Conservation (phyloP, 2,797 vertebrate species). For the Rhinophrynus dorsalis region DNA sequence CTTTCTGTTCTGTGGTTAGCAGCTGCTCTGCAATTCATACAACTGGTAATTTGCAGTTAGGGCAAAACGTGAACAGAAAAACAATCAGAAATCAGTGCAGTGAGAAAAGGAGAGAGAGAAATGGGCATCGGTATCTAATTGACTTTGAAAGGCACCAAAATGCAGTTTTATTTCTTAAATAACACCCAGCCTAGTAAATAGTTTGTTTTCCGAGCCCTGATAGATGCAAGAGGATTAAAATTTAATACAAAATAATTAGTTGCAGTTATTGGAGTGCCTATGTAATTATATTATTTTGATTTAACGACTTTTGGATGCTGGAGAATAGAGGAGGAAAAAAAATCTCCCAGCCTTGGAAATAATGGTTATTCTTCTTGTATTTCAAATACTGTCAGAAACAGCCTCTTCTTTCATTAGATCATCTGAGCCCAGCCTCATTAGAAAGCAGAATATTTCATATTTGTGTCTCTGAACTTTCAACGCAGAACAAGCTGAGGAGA, state of each 20-base stretch:
- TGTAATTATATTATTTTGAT: slow-evolving; percentile 50
- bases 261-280: slow-evolving; percentile 40
- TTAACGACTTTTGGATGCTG: slow-evolving; percentile 34
- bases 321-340: slow-evolving; percentile 27
- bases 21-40: slow-evolving; percentile 92
- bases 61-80: slow-evolving; percentile 91
- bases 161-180: slow-evolving; percentile 51
- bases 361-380: slow-evolving; percentile 42
- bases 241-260: slow-evolving; percentile 50
- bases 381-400: slow-evolving; percentile 39
- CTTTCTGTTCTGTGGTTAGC: slow-evolving; percentile 74
- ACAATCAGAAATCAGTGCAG: slow-evolving; percentile 84
- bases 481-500: not conserved
- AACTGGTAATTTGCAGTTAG: slow-evolving; percentile 93
- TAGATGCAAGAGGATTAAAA: slow-evolving; percentile 46
- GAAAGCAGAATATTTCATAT: slow-evolving; percentile 24
- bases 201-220: slow-evolving; percentile 42
- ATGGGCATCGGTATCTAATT: slow-evolving; percentile 47
- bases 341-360: slow-evolving; percentile 30
- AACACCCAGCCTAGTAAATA: slow-evolving; percentile 45
- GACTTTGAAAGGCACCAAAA: slow-evolving; percentile 51
- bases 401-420: slow-evolving; percentile 41
- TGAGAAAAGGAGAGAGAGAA: slow-evolving; percentile 66
- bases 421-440: slow-evolving; percentile 35
- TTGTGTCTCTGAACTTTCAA: slow-evolving; percentile 20